phyloP scores from a whole-genome alignment of 2,113 vertebrate genomes.

The Eolophus roseicapilla region DNA sequence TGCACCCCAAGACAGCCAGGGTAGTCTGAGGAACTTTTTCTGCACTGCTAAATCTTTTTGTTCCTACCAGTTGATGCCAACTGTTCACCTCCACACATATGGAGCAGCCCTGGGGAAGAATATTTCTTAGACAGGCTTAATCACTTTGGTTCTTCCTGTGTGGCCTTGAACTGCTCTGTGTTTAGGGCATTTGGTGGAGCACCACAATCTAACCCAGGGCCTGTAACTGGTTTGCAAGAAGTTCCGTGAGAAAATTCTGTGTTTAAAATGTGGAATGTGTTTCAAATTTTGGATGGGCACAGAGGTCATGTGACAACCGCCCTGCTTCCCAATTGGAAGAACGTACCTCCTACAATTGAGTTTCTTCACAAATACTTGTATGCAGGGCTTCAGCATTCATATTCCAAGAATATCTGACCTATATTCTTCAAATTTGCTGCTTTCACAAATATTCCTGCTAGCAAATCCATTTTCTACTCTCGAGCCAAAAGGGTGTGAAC shows the following conservation, averaged over 20 bases:
- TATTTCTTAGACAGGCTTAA: neutral
- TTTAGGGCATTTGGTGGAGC: conserved; percentile 48
- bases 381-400: neutral
- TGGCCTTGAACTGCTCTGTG: conserved; percentile 43
- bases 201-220: conserved; percentile 39
- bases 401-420: neutral
- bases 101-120: neutral
- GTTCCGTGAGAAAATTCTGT: conserved; percentile 55
- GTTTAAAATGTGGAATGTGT: conserved; percentile 65
- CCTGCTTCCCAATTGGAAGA: conserved; percentile 25
- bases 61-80: neutral
- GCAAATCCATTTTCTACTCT: neutral
- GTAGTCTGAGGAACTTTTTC: neutral
- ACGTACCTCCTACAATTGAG: neutral
- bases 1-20: neutral
- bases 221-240: conserved; percentile 64
- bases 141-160: conserved; percentile 51
- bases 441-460: neutral
- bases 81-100: neutral
- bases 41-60: neutral
- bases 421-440: neutral
- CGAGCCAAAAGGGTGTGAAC: neutral
- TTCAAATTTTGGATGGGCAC: conserved; percentile 47
- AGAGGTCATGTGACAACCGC: neutral
- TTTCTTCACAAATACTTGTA: neutral